Conservation (phyloP, 64 coral and sea anemone species). For the Pachyseris speciosa region DNA sequence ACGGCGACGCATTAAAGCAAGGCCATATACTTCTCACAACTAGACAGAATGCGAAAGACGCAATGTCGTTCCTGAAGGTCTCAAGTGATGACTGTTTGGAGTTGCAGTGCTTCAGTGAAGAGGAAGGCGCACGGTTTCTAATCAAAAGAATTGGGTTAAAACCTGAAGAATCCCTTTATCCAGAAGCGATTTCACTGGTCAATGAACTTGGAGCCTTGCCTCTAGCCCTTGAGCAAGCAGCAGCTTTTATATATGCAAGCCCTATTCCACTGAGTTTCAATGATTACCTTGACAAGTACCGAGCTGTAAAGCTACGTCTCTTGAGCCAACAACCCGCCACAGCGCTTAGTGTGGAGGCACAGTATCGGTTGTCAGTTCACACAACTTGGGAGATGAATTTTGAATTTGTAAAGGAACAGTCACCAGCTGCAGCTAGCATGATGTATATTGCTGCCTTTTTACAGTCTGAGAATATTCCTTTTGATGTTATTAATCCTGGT, state of each 20-base stretch:
- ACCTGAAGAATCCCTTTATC: not conserved
- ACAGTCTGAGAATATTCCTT: slow-evolving; percentile 34
- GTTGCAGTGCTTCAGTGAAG: slow-evolving; percentile 29
- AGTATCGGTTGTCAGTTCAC: slow-evolving; percentile 50
- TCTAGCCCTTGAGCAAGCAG: slow-evolving; percentile 51
- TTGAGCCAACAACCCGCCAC: not conserved
- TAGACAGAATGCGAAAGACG: slow-evolving; percentile 10
- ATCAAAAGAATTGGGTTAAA: not conserved
- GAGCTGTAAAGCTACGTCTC: not conserved
- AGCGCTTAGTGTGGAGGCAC: slow-evolving; percentile 36
- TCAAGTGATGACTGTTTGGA: not conserved
- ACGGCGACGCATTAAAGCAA: not conserved
- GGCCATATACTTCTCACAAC: slow-evolving; percentile 55
- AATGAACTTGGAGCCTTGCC: slow-evolving; percentile 43
- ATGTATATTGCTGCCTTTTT: slow-evolving; percentile 64
- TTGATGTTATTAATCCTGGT: slow-evolving; percentile 54
- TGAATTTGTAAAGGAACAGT: slow-evolving; percentile 16
- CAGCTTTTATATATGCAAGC: slow-evolving; percentile 40
- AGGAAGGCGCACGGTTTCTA: slow-evolving; percentile 43
- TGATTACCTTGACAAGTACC: slow-evolving; percentile 4
- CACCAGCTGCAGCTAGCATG: slow-evolving; percentile 45
- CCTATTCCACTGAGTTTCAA: slow-evolving; percentile 47
- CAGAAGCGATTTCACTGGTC: not conserved
- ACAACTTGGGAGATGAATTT: slow-evolving; percentile 72
- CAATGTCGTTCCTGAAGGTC: not conserved